Conservation (phyloP, 2,113 vertebrate species). For the Hassar affinis region DNA sequence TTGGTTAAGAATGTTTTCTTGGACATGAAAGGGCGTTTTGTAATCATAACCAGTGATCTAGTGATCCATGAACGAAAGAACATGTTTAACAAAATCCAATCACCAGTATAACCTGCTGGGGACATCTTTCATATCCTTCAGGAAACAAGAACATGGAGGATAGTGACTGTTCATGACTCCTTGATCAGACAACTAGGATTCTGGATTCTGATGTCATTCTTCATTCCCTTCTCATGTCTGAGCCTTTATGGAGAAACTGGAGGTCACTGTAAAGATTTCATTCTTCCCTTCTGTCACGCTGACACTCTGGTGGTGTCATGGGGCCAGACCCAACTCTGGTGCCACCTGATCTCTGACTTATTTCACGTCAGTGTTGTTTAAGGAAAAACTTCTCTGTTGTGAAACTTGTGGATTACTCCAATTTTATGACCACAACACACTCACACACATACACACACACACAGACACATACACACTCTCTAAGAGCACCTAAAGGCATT, state of each 20-base stretch:
- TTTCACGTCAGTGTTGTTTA: background rate
- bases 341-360: background rate
- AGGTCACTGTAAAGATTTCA: background rate
- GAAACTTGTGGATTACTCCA: conserved; percentile 14
- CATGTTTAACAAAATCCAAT: background rate
- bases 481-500: background rate
- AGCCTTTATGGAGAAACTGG: background rate
- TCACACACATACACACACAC: conserved; percentile 6
- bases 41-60: background rate
- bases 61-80: background rate
- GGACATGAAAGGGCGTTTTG: background rate
- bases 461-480: background rate
- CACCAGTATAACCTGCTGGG: background rate
- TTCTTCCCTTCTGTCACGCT: background rate
- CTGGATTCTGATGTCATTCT: background rate
- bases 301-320: background rate
- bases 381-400: background rate
- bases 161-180: background rate
- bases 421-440: background rate
- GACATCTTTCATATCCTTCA: no score
- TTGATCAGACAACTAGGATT: background rate
- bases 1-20: background rate
- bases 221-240: background rate
- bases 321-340: background rate
- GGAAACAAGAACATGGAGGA: background rate